Conservation (phyloP, 2,113 vertebrate species). For the Balaeniceps rex region DNA sequence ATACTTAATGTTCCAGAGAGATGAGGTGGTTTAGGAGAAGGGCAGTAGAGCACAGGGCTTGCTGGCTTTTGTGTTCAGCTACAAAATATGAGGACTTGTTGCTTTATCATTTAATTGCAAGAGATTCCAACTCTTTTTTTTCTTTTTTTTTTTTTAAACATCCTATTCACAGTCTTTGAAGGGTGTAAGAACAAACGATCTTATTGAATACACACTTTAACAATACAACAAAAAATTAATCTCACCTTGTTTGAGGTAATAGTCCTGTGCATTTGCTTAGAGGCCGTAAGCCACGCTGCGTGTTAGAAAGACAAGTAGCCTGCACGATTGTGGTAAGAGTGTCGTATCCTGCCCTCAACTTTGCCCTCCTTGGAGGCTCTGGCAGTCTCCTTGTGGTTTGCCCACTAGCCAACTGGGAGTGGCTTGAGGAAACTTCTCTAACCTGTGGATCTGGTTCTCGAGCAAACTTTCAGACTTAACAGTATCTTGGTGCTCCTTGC, state of each 20-base stretch:
- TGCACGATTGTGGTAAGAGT: conserved; percentile 38
- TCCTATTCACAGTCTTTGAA: not conserved
- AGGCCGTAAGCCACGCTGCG: not conserved
- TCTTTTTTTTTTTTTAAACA: not conserved
- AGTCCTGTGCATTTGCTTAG: not conserved
- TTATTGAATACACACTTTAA: not conserved
- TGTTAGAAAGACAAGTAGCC: conserved; percentile 4
- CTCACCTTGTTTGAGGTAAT: not conserved
- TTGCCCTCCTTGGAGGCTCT: conserved; percentile 58
- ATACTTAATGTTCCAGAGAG: not conserved
- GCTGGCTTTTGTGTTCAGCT: not conserved
- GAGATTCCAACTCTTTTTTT: not conserved
- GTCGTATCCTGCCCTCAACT: conserved; percentile 68
- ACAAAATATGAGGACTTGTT: not conserved
- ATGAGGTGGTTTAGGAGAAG: not conserved
- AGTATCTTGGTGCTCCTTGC: conserved; percentile 26
- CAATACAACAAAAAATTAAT: not conserved
- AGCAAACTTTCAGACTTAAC: conserved; percentile 56
- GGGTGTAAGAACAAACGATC: fast-evolving
- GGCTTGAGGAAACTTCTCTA: conserved; percentile 52
- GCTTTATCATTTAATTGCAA: not conserved
- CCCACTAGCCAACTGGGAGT: conserved; percentile 56
- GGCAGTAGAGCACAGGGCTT: not conserved
- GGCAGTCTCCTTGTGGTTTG: conserved; percentile 46
- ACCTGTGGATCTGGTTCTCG: conserved; percentile 64